These are phyloP conservation scores for Icerya purchasi DNA, from an alignment of 2,888 invertebrate species.

Conservation along the genomic window DNA sequence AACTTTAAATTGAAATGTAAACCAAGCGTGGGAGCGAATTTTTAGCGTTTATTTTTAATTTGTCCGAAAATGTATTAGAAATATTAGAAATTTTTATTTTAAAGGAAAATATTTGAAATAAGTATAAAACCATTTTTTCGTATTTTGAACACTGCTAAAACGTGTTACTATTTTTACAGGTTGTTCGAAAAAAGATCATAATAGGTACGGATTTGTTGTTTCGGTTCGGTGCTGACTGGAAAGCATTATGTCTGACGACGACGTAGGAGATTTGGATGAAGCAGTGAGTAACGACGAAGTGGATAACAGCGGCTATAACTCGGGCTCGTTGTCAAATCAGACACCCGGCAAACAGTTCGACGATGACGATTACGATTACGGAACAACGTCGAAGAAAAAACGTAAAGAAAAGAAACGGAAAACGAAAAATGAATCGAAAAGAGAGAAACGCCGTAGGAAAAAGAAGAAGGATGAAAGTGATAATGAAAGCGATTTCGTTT, in stretches of 20 bases:
- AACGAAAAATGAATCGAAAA: slow-evolving; percentile 70
- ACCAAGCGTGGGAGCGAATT: too few species aligned
- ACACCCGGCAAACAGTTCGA: slow-evolving; percentile 56
- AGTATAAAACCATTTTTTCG: too few species aligned
- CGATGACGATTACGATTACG: slow-evolving; percentile 37
- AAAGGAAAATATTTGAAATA: too few species aligned
- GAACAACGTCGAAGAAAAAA: slow-evolving; percentile 35
- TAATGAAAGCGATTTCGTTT: slow-evolving; percentile 60
- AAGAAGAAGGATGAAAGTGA: slow-evolving; percentile 82
- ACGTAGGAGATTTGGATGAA: not conserved
- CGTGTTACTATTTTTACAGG: too few species aligned
- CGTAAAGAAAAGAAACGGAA: slow-evolving; percentile 89
- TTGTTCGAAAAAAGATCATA: too few species aligned
- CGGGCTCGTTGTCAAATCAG: not conserved
- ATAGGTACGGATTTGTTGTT: too few species aligned
- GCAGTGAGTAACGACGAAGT: not conserved
- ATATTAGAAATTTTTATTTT: too few species aligned
- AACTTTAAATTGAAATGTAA: too few species aligned
- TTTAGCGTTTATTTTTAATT: too few species aligned
- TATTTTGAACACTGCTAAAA: too few species aligned
- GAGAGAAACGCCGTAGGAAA: slow-evolving; percentile 84
- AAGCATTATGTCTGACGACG: not conserved
- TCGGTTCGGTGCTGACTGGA: too few species aligned
- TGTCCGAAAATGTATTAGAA: too few species aligned
- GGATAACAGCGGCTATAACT: not conserved